Evolutionary conservation across 2,888 invertebrate genomes (phyloP).

Genomic region (Lymantria dispar): DNA sequence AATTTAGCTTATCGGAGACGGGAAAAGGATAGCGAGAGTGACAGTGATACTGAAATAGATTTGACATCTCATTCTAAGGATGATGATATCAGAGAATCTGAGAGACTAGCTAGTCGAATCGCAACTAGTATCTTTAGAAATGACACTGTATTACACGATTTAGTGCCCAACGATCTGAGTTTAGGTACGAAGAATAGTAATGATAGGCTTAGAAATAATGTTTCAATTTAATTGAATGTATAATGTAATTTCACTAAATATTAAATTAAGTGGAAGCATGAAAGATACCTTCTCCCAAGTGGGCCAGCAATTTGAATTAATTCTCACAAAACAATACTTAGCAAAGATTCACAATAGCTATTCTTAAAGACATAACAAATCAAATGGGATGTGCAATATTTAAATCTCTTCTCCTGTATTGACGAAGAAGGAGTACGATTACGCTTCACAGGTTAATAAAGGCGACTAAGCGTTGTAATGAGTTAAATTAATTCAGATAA

Average conservation of each 20-base stretch:
- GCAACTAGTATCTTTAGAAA: slow-evolving; percentile 73
- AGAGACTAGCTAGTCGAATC: slow-evolving; percentile 67
- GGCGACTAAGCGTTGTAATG: no score
- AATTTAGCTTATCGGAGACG: slow-evolving; percentile 64
- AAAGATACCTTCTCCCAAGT: neutral
- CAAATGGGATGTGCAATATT: no score
- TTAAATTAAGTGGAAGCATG: neutral
- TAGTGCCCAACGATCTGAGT: slow-evolving; percentile 77
- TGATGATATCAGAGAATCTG: slow-evolving; percentile 71
- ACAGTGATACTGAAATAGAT: slow-evolving; percentile 77
- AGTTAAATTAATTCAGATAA: no score
- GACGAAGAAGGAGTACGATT: no score
- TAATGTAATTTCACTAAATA: neutral
- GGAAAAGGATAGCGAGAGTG: slow-evolving; percentile 64
- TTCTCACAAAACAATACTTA: no score
- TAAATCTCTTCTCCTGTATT: no score
- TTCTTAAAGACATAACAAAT: no score
- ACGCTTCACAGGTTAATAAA: no score
- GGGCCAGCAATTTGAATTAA: no score
- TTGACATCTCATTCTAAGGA: slow-evolving; percentile 78
- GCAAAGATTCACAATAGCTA: no score
- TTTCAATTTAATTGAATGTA: slow-evolving; percentile 45
- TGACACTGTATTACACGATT: slow-evolving; percentile 70
- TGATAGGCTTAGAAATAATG: slow-evolving; percentile 56
- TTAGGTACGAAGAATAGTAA: slow-evolving; percentile 56